Evolutionary conservation across 2,888 invertebrate genomes (phyloP).

Genomic region (Cheilosia soror): DNA sequence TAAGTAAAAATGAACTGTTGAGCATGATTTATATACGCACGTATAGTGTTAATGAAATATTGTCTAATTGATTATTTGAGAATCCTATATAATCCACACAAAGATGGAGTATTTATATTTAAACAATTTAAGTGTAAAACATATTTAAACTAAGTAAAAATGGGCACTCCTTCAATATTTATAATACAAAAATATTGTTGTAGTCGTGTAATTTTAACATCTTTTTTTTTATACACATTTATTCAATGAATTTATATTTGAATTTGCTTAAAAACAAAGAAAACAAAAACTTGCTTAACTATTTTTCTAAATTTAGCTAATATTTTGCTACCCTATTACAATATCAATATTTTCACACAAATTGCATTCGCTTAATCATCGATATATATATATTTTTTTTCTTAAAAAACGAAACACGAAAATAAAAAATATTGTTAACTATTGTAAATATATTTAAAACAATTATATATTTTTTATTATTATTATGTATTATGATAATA

Average conservation of each 20-base stretch:
- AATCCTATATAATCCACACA: conserved; percentile 50
- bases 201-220: conserved; percentile 34
- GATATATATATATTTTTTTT: conserved; percentile 11
- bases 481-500: conserved; percentile 32
- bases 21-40: conserved; percentile 59
- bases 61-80: conserved; percentile 38
- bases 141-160: conserved; percentile 40
- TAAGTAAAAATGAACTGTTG: conserved; percentile 32
- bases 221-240: conserved; percentile 40
- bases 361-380: conserved; percentile 42
- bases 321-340: neutral
- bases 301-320: conserved; percentile 11
- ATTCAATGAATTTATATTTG: conserved; percentile 44
- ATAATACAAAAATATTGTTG: conserved; percentile 9
- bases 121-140: conserved; percentile 15
- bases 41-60: conserved; percentile 30
- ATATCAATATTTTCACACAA: conserved; percentile 10
- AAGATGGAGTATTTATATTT: conserved; percentile 41
- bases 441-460: conserved; percentile 70
- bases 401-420: conserved; percentile 16
- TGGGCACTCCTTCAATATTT: conserved; percentile 9
- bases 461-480: conserved; percentile 50
- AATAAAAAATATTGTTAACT: conserved; percentile 47
- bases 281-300: neutral
- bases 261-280: conserved; percentile 9